Evolutionary conservation across 2,797 vertebrate genomes (phyloP).

Genomic region (Leuciscus waleckii): DNA sequence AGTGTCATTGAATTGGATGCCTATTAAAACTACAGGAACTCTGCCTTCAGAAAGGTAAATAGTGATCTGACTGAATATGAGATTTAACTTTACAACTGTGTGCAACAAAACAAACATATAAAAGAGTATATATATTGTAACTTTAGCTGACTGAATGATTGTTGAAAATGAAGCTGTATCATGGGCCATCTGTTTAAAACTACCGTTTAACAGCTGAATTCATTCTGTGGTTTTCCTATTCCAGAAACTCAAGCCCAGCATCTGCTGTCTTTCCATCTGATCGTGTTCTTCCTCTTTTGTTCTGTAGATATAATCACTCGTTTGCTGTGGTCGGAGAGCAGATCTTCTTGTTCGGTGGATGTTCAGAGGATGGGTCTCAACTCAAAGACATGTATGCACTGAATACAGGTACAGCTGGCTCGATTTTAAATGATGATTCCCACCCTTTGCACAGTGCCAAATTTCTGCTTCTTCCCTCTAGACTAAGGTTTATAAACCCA

Average conservation of each 20-base stretch:
- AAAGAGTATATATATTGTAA: neutral
- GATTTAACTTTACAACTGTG: neutral
- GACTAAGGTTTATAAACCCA: too few relatives aligned
- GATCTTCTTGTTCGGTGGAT: constrained; percentile 79
- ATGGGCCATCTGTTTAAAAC: constrained; percentile 60
- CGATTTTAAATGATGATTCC: too few relatives aligned
- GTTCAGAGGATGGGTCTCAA: constrained; percentile 65
- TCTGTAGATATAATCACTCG: constrained; percentile 71
- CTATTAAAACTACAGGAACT: constrained; percentile 75
- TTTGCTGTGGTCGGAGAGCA: constrained; percentile 74
- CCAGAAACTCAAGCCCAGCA: neutral
- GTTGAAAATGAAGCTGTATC: neutral
- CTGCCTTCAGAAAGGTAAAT: constrained; percentile 73
- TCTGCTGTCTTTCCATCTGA: constrained; percentile 5
- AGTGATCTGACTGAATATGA: neutral
- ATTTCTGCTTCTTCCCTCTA: too few relatives aligned
- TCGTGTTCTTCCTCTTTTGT: neutral
- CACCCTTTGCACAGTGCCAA: too few relatives aligned
- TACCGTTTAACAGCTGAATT: constrained; percentile 3
- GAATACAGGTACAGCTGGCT: constrained; percentile 71
- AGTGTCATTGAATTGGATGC: constrained; percentile 79
- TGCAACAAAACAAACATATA: neutral
- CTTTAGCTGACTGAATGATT: neutral
- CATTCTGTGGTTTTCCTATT: neutral
- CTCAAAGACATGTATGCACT: constrained; percentile 74